These are phyloP conservation scores for Chloroceryle aenea DNA, from an alignment of 2,113 vertebrate species.

Conservation along the genomic window DNA sequence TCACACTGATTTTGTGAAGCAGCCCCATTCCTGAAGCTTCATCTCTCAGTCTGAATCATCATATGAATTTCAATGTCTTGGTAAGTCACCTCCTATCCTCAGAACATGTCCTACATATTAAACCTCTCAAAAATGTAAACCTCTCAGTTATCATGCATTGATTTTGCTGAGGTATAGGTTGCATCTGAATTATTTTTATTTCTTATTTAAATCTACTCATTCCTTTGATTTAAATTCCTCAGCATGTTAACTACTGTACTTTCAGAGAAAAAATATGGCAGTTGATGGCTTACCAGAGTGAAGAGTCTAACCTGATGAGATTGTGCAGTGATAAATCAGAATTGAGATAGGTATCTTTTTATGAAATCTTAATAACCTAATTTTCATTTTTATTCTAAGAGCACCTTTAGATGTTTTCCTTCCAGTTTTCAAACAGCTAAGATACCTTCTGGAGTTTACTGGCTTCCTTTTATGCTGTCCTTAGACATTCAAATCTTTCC, in stretches of 20 bases:
- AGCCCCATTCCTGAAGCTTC: not conserved
- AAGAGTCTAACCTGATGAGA: not conserved
- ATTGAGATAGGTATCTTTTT: not conserved
- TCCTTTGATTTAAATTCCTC: not conserved
- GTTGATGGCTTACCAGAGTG: not conserved
- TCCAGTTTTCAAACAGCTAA: not conserved
- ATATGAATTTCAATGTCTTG: not conserved
- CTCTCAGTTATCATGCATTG: not conserved
- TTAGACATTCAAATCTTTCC: not conserved
- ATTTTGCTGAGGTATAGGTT: not conserved
- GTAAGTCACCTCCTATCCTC: not conserved
- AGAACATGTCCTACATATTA: not conserved
- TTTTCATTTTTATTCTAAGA: not conserved
- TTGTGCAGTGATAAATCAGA: not conserved
- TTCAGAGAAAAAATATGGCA: not conserved
- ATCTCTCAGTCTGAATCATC: not conserved
- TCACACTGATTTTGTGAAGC: not conserved
- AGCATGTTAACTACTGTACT: not conserved
- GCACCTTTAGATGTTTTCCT: not conserved
- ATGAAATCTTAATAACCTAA: not conserved
- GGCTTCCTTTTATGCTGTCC: not conserved
- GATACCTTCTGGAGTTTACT: not conserved
- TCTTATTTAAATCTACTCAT: too few species aligned
- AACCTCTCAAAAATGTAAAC: not conserved
- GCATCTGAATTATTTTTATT: not conserved